Evolutionary conservation across 2,113 vertebrate genomes (phyloP).

Genomic region (Pomatorhinus ruficollis): DNA sequence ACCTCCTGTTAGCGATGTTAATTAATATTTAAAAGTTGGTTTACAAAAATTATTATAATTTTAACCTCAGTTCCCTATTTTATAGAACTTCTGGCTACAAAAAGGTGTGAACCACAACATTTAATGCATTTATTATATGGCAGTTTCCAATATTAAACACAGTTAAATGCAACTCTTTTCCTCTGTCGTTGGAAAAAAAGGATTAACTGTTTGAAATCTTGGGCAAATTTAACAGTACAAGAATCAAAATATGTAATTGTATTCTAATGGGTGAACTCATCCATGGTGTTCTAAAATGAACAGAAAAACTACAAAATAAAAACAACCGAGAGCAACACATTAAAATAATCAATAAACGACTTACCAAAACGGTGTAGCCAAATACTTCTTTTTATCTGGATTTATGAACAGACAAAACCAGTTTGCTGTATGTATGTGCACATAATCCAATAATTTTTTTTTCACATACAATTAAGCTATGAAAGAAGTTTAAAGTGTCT

Average conservation of each 20-base stretch:
- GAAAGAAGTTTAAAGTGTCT: not conserved
- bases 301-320: not conserved
- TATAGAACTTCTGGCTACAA: slow-evolving; percentile 19
- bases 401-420: slow-evolving; percentile 54
- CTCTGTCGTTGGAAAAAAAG: not conserved
- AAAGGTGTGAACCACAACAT: slow-evolving; percentile 20
- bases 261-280: not conserved
- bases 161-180: not conserved
- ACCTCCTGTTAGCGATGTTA: not conserved
- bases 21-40: slow-evolving; percentile 54
- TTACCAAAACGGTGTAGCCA: slow-evolving; percentile 25
- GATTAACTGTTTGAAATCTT: not conserved
- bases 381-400: slow-evolving; percentile 17
- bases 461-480: not conserved
- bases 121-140: not conserved
- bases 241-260: not conserved
- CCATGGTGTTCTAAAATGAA: not conserved
- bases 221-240: not conserved
- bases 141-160: not conserved
- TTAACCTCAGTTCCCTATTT: not conserved
- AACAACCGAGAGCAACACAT: not conserved
- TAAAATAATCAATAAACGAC: not conserved
- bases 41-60: slow-evolving; percentile 31
- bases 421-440: not conserved
- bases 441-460: not conserved